A percentile compares a stretch with the other conserved stretches of the same genome.
Evolutionary conservation across 2,113 vertebrate genomes (phyloP).

Genomic region (Propithecus coquereli): DNA sequence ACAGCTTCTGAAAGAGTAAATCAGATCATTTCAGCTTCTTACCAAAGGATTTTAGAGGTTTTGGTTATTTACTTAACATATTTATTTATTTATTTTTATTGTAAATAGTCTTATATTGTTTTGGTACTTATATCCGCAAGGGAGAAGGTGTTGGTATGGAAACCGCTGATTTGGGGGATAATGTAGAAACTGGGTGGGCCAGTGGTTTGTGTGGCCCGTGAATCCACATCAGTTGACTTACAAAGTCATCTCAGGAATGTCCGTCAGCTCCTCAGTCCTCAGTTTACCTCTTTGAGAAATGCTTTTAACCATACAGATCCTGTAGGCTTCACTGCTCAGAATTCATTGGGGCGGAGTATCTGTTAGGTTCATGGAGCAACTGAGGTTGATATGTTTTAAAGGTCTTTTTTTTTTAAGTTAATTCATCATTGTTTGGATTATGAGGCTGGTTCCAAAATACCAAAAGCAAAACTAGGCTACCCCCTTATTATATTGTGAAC

Average conservation of each 20-base stretch:
- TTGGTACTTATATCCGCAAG: conserved; percentile 54
- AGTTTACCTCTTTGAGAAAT: conserved; percentile 6
- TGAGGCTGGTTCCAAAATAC: not conserved
- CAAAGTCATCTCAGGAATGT: not conserved
- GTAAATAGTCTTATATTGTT: conserved; percentile 67
- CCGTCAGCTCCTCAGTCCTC: not conserved
- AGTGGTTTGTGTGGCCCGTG: not conserved
- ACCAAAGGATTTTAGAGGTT: conserved; percentile 62
- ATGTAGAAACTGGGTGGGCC: conserved; percentile 54
- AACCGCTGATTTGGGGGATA: conserved; percentile 31
- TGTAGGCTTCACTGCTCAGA: not conserved
- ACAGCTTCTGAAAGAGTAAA: conserved; percentile 76
- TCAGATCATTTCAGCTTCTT: conserved; percentile 68
- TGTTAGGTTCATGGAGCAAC: not conserved
- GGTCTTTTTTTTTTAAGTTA: not conserved
- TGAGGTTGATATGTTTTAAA: not conserved
- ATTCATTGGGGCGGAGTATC: not conserved
- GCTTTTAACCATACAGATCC: not conserved
- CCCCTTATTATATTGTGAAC: not conserved
- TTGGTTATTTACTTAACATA: conserved; percentile 57
- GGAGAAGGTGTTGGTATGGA: conserved; percentile 57
- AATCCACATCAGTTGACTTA: not conserved
- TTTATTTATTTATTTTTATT: not conserved
- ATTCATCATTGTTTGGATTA: not conserved
- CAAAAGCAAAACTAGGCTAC: not conserved